phyloP scores from a whole-genome alignment of 2,797 vertebrate species.

The Nannoperca australis region DNA sequence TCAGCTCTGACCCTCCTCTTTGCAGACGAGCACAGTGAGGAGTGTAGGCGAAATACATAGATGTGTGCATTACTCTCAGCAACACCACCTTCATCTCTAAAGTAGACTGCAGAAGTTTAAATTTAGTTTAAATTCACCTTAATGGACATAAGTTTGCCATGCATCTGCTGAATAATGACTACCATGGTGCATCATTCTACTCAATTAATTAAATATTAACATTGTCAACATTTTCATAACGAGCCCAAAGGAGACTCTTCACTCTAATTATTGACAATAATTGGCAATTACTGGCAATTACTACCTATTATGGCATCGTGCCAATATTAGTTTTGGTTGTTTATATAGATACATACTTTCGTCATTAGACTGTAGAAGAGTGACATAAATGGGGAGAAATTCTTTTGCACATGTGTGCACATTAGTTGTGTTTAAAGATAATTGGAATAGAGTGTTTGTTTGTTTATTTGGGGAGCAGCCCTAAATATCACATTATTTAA shows the following conservation, averaged over 20 bases:
- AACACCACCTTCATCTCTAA: neutral
- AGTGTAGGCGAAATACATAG: neutral
- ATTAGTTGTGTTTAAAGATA: conserved; percentile 21
- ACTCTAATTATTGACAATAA: conserved; percentile 55
- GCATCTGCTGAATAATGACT: conserved; percentile 26
- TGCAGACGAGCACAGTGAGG: conserved; percentile 6
- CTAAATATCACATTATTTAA: conserved; percentile 49
- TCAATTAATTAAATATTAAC: conserved; percentile 48
- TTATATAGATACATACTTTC: conserved; percentile 16
- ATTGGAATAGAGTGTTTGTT: conserved; percentile 28
- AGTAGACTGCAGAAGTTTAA: neutral
- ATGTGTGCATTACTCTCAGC: neutral
- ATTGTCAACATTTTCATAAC: conserved; percentile 50
- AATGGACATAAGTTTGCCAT: conserved; percentile 9
- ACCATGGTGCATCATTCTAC: conserved; percentile 14
- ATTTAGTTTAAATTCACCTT: conserved; percentile 25
- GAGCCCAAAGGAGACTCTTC: conserved; percentile 37
- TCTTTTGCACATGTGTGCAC: conserved; percentile 5
- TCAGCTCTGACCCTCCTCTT: conserved; percentile 11
- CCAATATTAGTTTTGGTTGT: conserved; percentile 33
- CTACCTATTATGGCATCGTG: conserved; percentile 37
- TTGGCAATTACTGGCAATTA: conserved; percentile 51
- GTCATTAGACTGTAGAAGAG: conserved; percentile 27
- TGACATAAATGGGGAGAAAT: neutral
- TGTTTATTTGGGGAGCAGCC: conserved; percentile 26